These are phyloP conservation scores for Copidosoma aretas DNA, from an alignment of 2,888 invertebrate species.

Conservation along the genomic window DNA sequence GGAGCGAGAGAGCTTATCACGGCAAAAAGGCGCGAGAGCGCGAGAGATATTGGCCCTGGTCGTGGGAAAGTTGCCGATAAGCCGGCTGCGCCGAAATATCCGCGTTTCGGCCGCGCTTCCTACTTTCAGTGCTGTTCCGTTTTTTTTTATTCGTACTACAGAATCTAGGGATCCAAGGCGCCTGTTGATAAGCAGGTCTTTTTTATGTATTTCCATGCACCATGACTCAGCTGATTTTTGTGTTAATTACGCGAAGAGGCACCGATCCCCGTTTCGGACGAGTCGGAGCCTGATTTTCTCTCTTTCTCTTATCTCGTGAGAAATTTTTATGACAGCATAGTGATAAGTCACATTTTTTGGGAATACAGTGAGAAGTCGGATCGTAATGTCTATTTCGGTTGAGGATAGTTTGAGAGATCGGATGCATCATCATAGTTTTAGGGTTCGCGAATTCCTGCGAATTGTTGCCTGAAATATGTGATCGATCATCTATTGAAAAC, in stretches of 20 bases:
- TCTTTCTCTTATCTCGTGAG: constrained; percentile 31
- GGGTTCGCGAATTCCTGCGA: too few relatives aligned
- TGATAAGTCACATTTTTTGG: neutral
- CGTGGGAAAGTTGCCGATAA: constrained; percentile 50
- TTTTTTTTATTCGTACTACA: too few relatives aligned
- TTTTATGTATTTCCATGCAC: neutral
- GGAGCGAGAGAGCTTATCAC: too few relatives aligned
- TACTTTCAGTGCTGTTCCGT: constrained; percentile 13
- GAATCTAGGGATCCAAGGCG: constrained; percentile 1
- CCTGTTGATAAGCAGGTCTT: neutral
- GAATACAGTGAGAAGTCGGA: neutral
- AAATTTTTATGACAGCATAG: constrained; percentile 9
- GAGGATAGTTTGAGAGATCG: too few relatives aligned
- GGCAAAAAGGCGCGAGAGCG: too few relatives aligned
- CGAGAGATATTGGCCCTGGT: neutral
- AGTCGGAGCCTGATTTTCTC: too few relatives aligned
- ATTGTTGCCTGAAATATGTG: too few relatives aligned
- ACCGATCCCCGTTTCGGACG: too few relatives aligned
- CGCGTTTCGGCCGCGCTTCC: constrained; percentile 14
- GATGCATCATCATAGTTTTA: too few relatives aligned
- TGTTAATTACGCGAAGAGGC: constrained; percentile 9
- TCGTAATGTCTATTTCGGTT: too few relatives aligned
- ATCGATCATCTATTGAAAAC: too few relatives aligned
- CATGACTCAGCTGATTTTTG: neutral
- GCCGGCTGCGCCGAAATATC: neutral